Conservation (phyloP, 2,797 vertebrate species). For the Xenops minutus region DNA sequence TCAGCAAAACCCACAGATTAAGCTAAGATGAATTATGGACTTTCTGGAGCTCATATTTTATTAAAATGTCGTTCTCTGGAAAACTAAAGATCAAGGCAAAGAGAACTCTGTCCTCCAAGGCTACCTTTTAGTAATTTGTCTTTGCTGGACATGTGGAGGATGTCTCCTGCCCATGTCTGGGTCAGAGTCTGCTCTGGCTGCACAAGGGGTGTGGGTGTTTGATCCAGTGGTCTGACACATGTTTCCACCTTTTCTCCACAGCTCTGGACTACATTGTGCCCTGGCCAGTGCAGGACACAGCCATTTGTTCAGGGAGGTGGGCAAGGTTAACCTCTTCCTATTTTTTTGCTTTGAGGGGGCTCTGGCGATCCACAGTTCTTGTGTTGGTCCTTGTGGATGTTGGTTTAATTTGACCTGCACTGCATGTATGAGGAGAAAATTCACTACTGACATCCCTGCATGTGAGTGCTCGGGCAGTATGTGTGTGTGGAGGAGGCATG, state of each 20-base stretch:
- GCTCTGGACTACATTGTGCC: not conserved
- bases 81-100: not conserved
- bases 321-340: not conserved
- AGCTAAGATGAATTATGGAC: not conserved
- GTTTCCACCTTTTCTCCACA: not conserved
- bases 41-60: not conserved
- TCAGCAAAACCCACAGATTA: not conserved
- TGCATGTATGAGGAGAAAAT: not conserved
- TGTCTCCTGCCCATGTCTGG: not conserved
- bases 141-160: not conserved
- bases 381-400: not conserved
- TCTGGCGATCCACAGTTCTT: not conserved
- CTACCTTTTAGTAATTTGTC: not conserved
- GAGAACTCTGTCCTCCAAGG: not conserved
- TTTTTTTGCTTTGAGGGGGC: not conserved
- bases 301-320: not conserved
- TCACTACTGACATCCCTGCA: rapidly evolving
- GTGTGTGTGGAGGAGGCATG: rapidly evolving
- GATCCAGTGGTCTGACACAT: not conserved
- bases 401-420: not conserved
- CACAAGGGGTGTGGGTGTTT: not conserved
- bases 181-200: not conserved
- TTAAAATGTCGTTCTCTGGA: not conserved
- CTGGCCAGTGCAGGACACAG: not conserved
- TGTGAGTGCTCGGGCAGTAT: rapidly evolving